Conservation (phyloP, 2,113 vertebrate genomes). For the Hypomesus transpacificus region DNA sequence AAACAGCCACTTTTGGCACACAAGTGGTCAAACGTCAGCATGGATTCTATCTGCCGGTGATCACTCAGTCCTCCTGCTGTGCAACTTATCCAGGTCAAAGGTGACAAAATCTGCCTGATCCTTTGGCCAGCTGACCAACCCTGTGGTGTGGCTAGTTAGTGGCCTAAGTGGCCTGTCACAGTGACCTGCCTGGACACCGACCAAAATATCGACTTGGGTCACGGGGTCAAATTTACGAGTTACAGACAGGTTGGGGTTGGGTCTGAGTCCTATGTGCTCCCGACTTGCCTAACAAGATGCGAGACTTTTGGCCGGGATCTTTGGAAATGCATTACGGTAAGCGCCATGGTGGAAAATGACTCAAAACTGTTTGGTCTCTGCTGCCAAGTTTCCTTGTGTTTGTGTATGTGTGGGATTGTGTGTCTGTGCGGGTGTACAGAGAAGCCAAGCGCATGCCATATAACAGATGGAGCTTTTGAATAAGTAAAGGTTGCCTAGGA, state of each 20-base stretch:
- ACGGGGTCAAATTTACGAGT: not conserved
- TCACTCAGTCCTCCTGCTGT: too few species aligned
- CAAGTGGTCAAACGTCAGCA: too few species aligned
- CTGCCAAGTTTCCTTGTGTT: not conserved
- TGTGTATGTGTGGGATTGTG: conserved; percentile 16
- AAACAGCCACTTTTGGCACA: too few species aligned
- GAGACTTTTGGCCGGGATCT: too few species aligned
- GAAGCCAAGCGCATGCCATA: conserved; percentile 47
- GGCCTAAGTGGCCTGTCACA: too few species aligned
- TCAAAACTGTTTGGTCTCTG: not conserved
- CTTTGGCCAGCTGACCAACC: not conserved
- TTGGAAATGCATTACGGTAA: not conserved
- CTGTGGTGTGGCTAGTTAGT: not conserved
- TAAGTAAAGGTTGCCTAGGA: conserved; percentile 62
- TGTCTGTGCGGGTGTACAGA: conserved; percentile 4
- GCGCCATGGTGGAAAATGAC: not conserved
- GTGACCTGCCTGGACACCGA: not conserved
- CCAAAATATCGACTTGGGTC: not conserved
- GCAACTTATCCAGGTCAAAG: not conserved
- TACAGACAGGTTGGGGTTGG: not conserved
- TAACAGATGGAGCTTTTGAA: conserved; percentile 70
- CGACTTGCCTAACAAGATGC: too few species aligned
- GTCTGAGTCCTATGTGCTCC: not conserved
- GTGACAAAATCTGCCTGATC: not conserved
- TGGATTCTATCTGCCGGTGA: too few species aligned